Evolutionary conservation across 2,113 vertebrate species (phyloP), one percentile per base, ranked within the genome.

Genomic region (Paracanthobrama guichenoti): DNA sequence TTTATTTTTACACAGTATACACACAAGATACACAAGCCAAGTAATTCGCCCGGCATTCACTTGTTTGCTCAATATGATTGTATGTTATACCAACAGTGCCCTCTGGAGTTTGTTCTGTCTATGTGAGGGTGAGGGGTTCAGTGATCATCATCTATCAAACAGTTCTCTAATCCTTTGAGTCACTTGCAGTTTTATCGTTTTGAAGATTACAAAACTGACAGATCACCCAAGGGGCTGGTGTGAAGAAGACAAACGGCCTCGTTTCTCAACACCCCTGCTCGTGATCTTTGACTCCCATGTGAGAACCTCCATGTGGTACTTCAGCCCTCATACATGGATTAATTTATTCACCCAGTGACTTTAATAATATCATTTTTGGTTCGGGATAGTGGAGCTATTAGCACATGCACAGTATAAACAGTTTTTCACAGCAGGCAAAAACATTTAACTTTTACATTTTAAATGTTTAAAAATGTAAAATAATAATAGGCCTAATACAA

Each of bases 41-140:
- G 20, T 67, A 77, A 53, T 55, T 60, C 67, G 44, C 28, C 12
- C 31, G 8, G 2, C 8, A 16, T 16, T 55, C 13, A n/a, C 13
- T 48, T 60, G 20, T 50, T 50, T 59, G 28, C 39, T 24, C n/a
- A 10, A 28, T 59, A 22, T 6, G 18, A 28, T 39, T 13, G 59
- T 18, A 84, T 75, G 42, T 78, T 76, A 66, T 24, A 64, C 24
- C 88, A 87, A 88, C 67, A 90, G 84, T 80, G 90, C 88, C 88
- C 84, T 75, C 89, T 87, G 76, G 84, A 82, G 90, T 79, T 60
- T 42, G 28, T n/a, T 71, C n/a, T 18, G 6, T 22, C 42, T 24
- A 8, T 20, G 6, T 18, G 48, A 11, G 50, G 66, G 6, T 8
- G 77, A 44, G 39, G 31, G 16, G 46, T 39, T 6, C 39, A 39